These are phyloP conservation scores for Drosophila fulvimacula DNA, from an alignment of 2,888 invertebrate species.

Conservation along the genomic window DNA sequence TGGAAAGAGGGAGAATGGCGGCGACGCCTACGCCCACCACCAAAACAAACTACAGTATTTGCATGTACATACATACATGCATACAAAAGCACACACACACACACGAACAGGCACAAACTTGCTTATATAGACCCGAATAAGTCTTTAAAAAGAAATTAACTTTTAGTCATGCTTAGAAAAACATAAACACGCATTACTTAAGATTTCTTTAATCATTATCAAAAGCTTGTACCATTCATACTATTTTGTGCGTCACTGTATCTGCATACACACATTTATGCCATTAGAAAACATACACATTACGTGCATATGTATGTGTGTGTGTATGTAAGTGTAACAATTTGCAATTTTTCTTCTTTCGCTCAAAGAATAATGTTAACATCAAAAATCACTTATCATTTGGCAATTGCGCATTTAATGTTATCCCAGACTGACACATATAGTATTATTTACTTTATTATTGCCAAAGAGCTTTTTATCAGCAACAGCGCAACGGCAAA, in stretches of 20 bases:
- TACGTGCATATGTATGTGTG: constrained; percentile 7
- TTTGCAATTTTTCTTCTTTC: constrained; percentile 8
- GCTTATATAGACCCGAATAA: constrained; percentile 7
- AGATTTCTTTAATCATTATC: constrained; percentile 10
- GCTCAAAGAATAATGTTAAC: constrained; percentile 11
- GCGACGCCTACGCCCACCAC: constrained; percentile 67
- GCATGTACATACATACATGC: constrained; percentile 42
- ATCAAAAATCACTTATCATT: constrained; percentile 22
- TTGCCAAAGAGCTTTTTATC: constrained; percentile 62
- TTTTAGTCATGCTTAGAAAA: not conserved
- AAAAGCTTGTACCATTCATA: constrained; percentile 6
- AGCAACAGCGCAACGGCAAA: constrained; percentile 38
- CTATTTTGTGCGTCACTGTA: constrained; percentile 19
- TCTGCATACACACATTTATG: constrained; percentile 13
- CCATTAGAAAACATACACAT: constrained; percentile 11
- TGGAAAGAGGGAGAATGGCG: constrained; percentile 45
- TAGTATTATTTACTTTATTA: constrained; percentile 69
- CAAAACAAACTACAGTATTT: constrained; percentile 58
- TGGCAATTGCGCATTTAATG: constrained; percentile 63
- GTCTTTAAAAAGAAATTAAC: not conserved
- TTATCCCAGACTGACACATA: constrained; percentile 22
- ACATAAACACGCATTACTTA: constrained; percentile 2
- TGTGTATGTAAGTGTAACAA: not conserved
- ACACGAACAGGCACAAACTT: constrained; percentile 5
- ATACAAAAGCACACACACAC: constrained; percentile 2